phyloP scores from a whole-genome alignment of 2,888 invertebrate species.

The Macaria notata region DNA sequence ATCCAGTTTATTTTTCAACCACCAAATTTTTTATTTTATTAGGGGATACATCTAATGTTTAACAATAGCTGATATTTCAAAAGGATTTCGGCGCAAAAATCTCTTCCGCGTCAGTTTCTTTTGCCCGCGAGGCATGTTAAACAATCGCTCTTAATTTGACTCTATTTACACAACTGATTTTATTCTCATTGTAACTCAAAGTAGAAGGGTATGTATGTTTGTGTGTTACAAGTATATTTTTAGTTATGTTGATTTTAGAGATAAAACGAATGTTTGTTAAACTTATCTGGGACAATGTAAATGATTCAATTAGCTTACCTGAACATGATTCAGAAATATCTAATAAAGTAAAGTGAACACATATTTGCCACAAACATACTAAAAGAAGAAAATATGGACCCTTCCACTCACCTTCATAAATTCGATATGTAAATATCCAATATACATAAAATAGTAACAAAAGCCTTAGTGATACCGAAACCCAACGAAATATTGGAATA shows the following conservation, averaged over 20 bases:
- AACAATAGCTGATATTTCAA: conserved; percentile 11
- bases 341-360: no score
- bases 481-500: conserved; percentile 34
- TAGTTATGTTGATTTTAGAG: no score
- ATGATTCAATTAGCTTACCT: no score
- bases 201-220: no score
- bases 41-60: conserved; percentile 4
- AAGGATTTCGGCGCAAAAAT: conserved; percentile 17
- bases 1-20: conserved; percentile 21
- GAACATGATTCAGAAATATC: no score
- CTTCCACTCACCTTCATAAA: conserved; percentile 7
- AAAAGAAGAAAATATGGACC: conserved; percentile 6
- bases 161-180: neutral
- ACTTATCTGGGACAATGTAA: no score
- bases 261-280: no score
- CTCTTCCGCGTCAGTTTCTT: conserved; percentile 21
- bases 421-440: conserved; percentile 14
- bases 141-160: no score
- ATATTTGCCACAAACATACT: no score
- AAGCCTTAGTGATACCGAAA: conserved; percentile 17
- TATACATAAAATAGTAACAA: conserved; percentile 18
- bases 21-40: neutral
- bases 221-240: no score
- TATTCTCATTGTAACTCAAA: conserved; percentile 1
- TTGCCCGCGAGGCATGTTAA: conserved; percentile 11